A percentile compares a stretch with the other conserved stretches of the same genome.
phyloP scores from a whole-genome alignment of 2,888 invertebrate genomes.

The Gymnosoma rotundatum region DNA sequence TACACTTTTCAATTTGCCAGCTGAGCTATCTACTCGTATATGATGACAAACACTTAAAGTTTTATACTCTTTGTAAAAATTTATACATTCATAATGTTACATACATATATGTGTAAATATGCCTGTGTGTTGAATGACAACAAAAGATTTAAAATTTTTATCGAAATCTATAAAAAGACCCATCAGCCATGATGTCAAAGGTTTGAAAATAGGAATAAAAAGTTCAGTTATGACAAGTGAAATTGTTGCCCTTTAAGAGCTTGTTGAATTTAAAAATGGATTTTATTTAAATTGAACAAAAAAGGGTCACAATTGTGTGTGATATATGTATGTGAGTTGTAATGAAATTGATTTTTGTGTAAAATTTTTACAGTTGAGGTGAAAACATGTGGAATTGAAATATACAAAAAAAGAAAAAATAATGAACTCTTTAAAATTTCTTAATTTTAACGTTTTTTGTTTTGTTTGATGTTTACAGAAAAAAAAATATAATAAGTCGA shows the following conservation, averaged over 20 bases:
- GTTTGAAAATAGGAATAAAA: constrained; percentile 20
- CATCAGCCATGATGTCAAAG: constrained; percentile 25
- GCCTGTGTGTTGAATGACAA: too few relatives aligned
- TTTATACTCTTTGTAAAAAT: neutral
- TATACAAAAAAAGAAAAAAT: too few relatives aligned
- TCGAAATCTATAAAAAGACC: constrained; percentile 29
- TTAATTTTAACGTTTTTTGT: too few relatives aligned
- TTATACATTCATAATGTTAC: neutral
- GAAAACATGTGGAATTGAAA: too few relatives aligned
- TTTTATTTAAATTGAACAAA: neutral
- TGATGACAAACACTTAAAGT: neutral
- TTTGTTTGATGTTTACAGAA: too few relatives aligned
- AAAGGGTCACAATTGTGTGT: neutral
- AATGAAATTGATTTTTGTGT: too few relatives aligned
- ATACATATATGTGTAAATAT: neutral
- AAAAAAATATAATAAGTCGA: too few relatives aligned
- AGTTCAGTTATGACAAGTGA: constrained; percentile 11
- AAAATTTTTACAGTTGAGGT: too few relatives aligned
- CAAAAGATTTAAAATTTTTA: constrained; percentile 27
- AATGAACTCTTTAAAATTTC: too few relatives aligned
- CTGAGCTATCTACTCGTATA: neutral
- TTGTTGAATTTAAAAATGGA: constrained; percentile 8
- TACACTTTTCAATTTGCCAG: neutral
- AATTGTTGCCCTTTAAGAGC: constrained; percentile 13
- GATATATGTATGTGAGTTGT: too few relatives aligned